Evolutionary conservation across 2,113 vertebrate genomes (phyloP).

Genomic region (Suricata suricatta): DNA sequence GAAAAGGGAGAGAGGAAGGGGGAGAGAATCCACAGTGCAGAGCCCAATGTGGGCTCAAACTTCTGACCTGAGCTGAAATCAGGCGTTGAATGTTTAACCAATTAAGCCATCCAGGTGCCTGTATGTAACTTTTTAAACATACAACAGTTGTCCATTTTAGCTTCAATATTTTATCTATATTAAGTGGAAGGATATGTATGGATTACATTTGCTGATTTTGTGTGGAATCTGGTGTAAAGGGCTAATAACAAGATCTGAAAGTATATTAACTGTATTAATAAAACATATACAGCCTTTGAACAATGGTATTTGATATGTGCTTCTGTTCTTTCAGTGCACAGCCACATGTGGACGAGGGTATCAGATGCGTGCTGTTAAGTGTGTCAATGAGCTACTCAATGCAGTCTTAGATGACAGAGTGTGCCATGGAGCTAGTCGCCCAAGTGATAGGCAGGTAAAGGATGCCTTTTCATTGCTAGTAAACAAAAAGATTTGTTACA

Average conservation of each 20-base stretch:
- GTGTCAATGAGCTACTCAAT: conserved; percentile 86
- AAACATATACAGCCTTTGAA: not conserved
- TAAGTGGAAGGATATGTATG: not conserved
- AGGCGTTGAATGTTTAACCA: too few relatives aligned
- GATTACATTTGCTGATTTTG: not conserved
- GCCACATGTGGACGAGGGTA: conserved; percentile 93
- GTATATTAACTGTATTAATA: not conserved
- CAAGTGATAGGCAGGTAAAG: conserved; percentile 92
- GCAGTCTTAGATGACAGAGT: conserved; percentile 87
- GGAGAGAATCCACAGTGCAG: too few relatives aligned
- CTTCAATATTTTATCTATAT: not conserved
- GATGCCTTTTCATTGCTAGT: not conserved
- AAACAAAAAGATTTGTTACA: not conserved
- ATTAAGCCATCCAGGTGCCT: too few relatives aligned
- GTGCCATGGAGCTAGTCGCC: conserved; percentile 90
- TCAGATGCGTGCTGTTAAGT: conserved; percentile 92
- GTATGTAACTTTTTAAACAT: not conserved
- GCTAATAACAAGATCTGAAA: not conserved
- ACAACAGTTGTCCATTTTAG: not conserved
- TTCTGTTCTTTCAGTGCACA: conserved; percentile 87
- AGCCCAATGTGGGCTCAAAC: too few relatives aligned
- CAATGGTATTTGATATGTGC: not conserved
- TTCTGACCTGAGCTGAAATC: too few relatives aligned
- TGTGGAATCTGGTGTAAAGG: not conserved
- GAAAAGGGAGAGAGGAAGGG: too few relatives aligned